Evolutionary conservation across 2,797 vertebrate genomes (phyloP).

Genomic region (Enteromius trimaculatus): DNA sequence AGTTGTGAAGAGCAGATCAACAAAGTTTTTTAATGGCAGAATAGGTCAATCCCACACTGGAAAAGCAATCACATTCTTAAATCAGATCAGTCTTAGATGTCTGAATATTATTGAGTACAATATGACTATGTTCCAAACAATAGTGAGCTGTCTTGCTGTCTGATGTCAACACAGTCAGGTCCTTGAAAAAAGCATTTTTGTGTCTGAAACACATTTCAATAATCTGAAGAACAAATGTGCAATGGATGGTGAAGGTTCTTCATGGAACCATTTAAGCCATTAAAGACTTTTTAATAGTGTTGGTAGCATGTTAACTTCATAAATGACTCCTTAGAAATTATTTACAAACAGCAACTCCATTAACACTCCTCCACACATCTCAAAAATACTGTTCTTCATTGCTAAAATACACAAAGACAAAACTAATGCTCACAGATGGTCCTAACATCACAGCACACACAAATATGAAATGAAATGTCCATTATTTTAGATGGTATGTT

Average conservation of each 20-base stretch:
- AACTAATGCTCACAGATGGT: background rate
- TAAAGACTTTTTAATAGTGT: background rate
- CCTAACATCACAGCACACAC: background rate
- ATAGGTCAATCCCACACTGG: background rate
- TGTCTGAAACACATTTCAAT: background rate
- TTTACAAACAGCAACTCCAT: background rate
- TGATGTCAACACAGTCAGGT: background rate
- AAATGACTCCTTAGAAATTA: background rate
- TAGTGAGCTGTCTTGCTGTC: background rate
- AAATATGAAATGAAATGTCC: background rate
- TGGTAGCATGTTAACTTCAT: background rate
- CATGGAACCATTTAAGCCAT: background rate
- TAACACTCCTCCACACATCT: background rate
- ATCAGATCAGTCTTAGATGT: background rate
- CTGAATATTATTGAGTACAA: background rate
- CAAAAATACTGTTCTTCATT: background rate
- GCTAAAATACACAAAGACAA: background rate
- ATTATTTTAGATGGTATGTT: background rate
- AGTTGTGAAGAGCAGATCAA: background rate
- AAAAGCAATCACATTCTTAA: background rate
- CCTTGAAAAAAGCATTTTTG: background rate
- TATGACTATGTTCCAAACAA: background rate
- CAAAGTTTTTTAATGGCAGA: background rate
- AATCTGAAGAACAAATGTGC: background rate
- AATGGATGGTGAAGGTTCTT: background rate